Base-by-base conservation (phyloP, 2,888 invertebrate species). In the Stenolophus ochropezus region DNA sequence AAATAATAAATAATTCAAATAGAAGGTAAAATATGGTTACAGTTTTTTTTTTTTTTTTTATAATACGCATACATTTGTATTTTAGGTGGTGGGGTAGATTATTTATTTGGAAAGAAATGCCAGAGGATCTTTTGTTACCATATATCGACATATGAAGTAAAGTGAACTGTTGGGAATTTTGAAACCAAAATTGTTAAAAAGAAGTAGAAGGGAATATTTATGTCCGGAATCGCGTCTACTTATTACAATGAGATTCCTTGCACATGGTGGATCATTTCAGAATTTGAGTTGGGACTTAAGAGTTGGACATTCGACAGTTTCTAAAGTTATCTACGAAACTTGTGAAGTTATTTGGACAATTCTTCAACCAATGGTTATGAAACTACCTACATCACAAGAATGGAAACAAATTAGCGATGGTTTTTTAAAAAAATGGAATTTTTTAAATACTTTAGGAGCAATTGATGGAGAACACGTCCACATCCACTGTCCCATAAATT, bases 391-490 rank as follows among this genome's bases (percentile, higher is more conserved):
- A 16, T 8, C 11, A 65, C 47, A 74, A 47, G 61, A 49, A 58
- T n/a, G n/a, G n/a, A n/a, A n/a, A n/a, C n/a, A 25, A 27, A 77
- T 76, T 56, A 33, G 49, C 21, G 27, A 71, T 16, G 16, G 21
- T 20, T 81, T 81, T 42, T 21, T 11, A 2, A 53, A 49, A 42
- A 73, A 42, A 51, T 74, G 81, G 74, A 74, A 81, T 74, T 81
- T 82, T 53, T 61, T 80, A 23, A 69, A 79, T 61, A 58, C 71
- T 23, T 21, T 80, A 11, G 82, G 80, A 4, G 82, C 82, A 2
- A 74, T 82, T 25, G 82, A 83, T 21, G 80, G 83, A 2, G 79
- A 83, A 71, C 83, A 82, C 61, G 78, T 80, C 11, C 25, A 71
- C 0, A 82, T 82, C 0, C 20, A 78, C 16, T 78, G 82, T n/a